Evolutionary conservation across 2,113 vertebrate species (phyloP), one percentile per base, ranked within the genome.

Genomic region (Corvus cornix): DNA sequence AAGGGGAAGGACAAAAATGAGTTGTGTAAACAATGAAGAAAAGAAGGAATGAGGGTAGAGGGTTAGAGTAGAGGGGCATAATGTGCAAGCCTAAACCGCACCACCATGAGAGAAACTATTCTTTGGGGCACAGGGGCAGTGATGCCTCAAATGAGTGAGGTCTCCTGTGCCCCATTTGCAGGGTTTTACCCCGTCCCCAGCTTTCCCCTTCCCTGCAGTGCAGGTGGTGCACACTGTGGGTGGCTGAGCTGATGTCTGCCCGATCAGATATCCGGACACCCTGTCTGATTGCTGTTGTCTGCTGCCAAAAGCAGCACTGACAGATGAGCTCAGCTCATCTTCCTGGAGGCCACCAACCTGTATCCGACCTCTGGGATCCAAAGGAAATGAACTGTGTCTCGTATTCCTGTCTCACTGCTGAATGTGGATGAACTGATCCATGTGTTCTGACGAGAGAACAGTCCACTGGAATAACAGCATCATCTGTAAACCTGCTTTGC

Each of bases 261-360:
- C 1, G 1, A 6, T 35, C 13, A 5, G n/a, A 51, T 9, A 0
- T 4, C 33, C 0, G 0, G 80, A 58, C 11, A 8, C 15, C 0
- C 0, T 27, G 39, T 11, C 53, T 16, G n/a, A n/a, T 6, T 68
- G 52, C 52, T 56, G 37, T 19, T 73, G 37, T n/a, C 68, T 76
- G 51, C 28, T 64, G 31, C 28, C 35, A 26, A 87, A 68, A 84
- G 23, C 44, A 39, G 7, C 9, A 2, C 18, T 55, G 37, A 13
- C 22, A 41, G 21, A 21, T 0, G 2, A 41, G 19, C 53, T 89
- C 5, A 15, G 35, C 28, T 64, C 46, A 5, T 35, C 63, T 59
- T 93, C 7, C 55, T 30, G 16, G 19, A 58, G 39, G 16, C 74
- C 60, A 62, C 15, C 43, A 33, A 15, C 64, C 51, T 44, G 4